Evolutionary conservation across 2,113 vertebrate genomes (phyloP).

Genomic region (Platycercus adscitus): DNA sequence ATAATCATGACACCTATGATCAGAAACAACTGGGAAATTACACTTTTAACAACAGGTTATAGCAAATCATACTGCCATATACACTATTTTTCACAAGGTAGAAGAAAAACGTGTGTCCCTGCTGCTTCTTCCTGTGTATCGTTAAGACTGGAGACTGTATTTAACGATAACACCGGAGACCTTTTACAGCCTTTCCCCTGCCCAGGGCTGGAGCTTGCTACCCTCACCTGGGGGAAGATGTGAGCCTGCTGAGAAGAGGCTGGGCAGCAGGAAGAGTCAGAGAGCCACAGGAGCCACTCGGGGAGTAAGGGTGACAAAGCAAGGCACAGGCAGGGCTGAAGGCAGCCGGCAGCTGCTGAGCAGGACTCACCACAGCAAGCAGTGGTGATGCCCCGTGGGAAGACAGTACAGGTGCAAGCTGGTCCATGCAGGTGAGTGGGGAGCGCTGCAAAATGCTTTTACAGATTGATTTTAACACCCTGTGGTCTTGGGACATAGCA

Average conservation of each 20-base stretch:
- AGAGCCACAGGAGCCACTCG: background rate
- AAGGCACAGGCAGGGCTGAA: background rate
- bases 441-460: background rate
- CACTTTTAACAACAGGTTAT: background rate
- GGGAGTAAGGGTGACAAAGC: background rate
- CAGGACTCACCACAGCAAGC: background rate
- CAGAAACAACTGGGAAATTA: background rate
- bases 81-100: background rate
- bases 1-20: background rate
- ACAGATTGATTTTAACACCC: background rate
- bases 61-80: background rate
- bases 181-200: background rate
- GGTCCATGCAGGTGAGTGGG: conserved; percentile 10
- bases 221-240: conserved; percentile 40
- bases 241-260: background rate
- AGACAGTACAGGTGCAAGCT: background rate
- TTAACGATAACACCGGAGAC: background rate
- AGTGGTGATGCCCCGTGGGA: background rate
- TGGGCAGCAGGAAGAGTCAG: background rate
- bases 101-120: background rate
- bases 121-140: background rate
- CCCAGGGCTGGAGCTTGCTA: background rate
- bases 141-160: background rate
- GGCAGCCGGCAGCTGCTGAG: background rate
- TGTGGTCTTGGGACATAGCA: fast-evolving